Evolutionary conservation across 2,113 vertebrate genomes (phyloP).

Genomic region (Eolophus roseicapilla): DNA sequence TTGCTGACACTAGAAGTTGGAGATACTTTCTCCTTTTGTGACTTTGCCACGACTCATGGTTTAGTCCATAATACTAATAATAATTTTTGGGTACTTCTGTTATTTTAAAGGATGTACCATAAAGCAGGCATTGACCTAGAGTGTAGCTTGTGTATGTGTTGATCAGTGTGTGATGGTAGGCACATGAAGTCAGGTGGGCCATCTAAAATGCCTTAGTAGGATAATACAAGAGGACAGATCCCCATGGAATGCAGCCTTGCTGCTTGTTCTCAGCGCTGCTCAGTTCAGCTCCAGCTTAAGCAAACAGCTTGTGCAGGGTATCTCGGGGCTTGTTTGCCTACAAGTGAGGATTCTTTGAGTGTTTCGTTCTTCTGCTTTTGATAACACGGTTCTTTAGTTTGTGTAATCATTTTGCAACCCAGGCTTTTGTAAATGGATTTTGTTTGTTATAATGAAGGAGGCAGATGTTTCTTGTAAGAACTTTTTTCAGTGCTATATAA

Average conservation of each 20-base stretch:
- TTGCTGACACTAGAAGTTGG: accelerated
- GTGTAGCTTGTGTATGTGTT: too few species aligned
- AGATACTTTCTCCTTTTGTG: not conserved
- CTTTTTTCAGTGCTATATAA: not conserved
- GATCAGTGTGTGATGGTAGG: too few species aligned
- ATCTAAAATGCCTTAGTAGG: accelerated
- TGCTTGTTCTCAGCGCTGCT: not conserved
- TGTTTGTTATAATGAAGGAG: constrained; percentile 1
- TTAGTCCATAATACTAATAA: not conserved
- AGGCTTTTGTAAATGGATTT: not conserved
- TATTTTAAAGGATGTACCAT: not conserved
- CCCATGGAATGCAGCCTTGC: accelerated
- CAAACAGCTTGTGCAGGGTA: not conserved
- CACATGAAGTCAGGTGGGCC: not conserved
- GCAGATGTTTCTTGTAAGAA: constrained; percentile 17
- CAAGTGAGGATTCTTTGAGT: not conserved
- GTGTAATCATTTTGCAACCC: not conserved
- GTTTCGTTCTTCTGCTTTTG: not conserved
- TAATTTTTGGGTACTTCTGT: not conserved
- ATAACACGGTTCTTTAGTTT: not conserved
- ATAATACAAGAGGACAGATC: accelerated
- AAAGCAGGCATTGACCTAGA: not conserved
- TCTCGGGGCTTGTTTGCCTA: not conserved
- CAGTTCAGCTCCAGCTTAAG: not conserved
- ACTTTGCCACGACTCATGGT: not conserved